phyloP scores from a whole-genome alignment of 2,113 vertebrate species.

The Scytalopus superciliaris region DNA sequence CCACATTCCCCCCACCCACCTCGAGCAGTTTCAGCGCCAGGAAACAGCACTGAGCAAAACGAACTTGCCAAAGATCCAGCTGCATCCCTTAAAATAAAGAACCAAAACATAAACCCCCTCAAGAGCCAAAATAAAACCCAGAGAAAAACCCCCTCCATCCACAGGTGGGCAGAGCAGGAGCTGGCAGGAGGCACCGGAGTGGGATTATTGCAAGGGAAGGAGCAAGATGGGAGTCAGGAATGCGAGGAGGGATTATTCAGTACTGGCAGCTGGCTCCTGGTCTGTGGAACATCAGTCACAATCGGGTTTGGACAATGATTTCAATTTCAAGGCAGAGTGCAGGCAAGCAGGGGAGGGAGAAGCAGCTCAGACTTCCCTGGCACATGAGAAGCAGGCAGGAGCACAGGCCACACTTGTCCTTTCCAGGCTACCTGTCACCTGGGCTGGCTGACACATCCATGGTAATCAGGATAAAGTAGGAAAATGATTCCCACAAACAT shows the following conservation, averaged over 20 bases:
- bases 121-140: neutral
- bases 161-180: neutral
- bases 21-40: neutral
- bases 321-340: neutral
- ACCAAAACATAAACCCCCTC: neutral
- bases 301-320: neutral
- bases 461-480: neutral
- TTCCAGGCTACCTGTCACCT: neutral
- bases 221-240: neutral
- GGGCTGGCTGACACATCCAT: neutral
- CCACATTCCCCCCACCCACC: neutral
- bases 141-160: neutral
- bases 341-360: neutral
- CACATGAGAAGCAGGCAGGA: neutral
- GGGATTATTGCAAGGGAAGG: neutral
- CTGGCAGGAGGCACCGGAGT: neutral
- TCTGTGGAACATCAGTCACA: neutral
- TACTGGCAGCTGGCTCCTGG: neutral
- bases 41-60: neutral
- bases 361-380: neutral
- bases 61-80: neutral
- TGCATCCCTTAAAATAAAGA: neutral
- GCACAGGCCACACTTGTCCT: neutral
- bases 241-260: neutral
- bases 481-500: neutral